These are phyloP conservation scores for Notothenia coriiceps DNA, from an alignment of 2,113 vertebrate species.

Conservation along the genomic window DNA sequence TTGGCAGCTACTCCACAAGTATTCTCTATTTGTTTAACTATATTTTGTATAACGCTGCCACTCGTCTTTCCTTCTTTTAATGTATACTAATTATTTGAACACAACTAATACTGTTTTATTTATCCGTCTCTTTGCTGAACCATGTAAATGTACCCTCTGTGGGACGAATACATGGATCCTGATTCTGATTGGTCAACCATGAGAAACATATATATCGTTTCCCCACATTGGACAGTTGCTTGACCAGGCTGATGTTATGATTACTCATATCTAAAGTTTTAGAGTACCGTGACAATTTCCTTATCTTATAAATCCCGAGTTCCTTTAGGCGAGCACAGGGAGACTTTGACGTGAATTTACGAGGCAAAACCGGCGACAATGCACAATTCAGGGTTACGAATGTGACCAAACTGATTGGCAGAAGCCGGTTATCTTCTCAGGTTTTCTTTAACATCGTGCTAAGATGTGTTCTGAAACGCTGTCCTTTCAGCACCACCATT, in stretches of 20 bases:
- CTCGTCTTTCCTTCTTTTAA: too few relatives aligned
- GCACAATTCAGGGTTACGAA: not conserved
- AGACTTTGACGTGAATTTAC: not conserved
- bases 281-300: too few relatives aligned
- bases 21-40: too few relatives aligned
- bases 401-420: not conserved
- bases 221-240: not conserved
- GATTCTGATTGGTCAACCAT: not conserved
- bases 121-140: too few relatives aligned
- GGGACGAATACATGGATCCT: too few relatives aligned
- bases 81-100: too few relatives aligned
- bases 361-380: not conserved
- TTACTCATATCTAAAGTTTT: not conserved
- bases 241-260: not conserved
- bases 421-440: not conserved
- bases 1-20: too few relatives aligned
- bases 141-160: too few relatives aligned
- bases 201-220: not conserved
- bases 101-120: too few relatives aligned
- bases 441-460: not conserved
- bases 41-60: too few relatives aligned
- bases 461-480: conserved; percentile 47
- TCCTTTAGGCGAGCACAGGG: not conserved
- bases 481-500: conserved; percentile 76
- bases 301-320: not conserved